Base-by-base conservation (phyloP, 2,888 invertebrate species). In the Sphinx pinastri region DNA sequence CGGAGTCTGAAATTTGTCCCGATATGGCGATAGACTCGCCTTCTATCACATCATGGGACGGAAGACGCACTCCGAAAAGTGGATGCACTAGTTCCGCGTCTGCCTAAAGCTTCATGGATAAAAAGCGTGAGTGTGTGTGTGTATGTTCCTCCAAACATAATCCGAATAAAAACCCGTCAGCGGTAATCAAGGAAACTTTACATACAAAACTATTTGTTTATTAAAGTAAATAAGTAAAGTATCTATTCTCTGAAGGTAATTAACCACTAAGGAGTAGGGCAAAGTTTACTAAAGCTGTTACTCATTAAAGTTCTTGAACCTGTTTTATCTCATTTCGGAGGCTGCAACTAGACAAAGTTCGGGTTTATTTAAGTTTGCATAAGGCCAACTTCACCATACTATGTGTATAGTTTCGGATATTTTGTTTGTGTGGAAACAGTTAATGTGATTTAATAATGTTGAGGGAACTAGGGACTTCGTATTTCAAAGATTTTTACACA, bases 271-370 rank as follows among this genome's bases (percentile, higher is more conserved):
- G 59, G 54, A 68, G 71, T 71, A 68, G 69, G 68, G 76, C 76
- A 75, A 87, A 88, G 83, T 88, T 88, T 84, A 84, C 79, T 75
- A 77, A 87, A 86, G 82, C 84, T 83, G 87, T 85, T 87, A 84
- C 86, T 88, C 85, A 88, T 88, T 88, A 86, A 88, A 88, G 83
- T 89, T 84, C 86, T 85, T 87, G 86, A 83, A 86, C 86, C 86
- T 86, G 88, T 88, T 89, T 88, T 88, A 90, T 89, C 88, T 88
- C 85, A 85, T 85, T 86, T 85, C 77, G 79, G 82, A 79, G 79
- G 84, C 84, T 83, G 84, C 83, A 84, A 78, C 81, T 82, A 81
- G 79, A 77, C 77, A 75, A 81, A 81, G 78, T 81, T 78, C 76
- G 75, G 77, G 81, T 84, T 82, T 83, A 80, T 81, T 82, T 79